Evolutionary conservation across 2,888 invertebrate genomes (phyloP).

Genomic region (Bimastos eiseni): DNA sequence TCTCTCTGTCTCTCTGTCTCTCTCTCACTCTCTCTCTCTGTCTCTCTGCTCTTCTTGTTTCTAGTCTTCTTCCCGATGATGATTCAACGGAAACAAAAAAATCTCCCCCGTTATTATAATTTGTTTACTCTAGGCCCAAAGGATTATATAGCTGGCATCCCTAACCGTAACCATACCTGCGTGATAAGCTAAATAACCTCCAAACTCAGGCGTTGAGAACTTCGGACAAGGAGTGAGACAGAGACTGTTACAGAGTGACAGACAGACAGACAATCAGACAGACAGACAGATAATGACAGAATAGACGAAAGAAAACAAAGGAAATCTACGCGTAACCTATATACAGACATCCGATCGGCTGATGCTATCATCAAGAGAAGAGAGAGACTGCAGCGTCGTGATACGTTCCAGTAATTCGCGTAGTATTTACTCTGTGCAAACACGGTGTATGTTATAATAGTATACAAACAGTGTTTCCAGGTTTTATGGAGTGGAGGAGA

Average conservation of each 20-base stretch:
- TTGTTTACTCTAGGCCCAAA: no score
- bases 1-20: no score
- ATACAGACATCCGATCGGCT: not conserved
- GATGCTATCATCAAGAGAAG: not conserved
- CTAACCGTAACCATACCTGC: not conserved
- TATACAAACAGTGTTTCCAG: not conserved
- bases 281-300: not conserved
- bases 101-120: not conserved
- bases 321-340: not conserved
- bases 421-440: not conserved
- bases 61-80: no score
- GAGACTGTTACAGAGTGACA: not conserved
- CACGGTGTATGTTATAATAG: not conserved
- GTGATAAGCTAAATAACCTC: not conserved
- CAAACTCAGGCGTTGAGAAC: not conserved
- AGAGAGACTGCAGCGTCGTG: no score
- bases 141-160: not conserved
- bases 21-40: no score
- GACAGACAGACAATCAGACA: not conserved
- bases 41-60: no score
- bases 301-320: not conserved
- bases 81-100: no score
- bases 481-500: not conserved
- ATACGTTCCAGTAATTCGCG: not conserved
- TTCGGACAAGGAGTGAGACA: not conserved